A percentile compares a stretch with the other conserved stretches of the same genome.
These are phyloP conservation scores for Scelioninae gen. 1 DNA, from an alignment of 2,888 invertebrate genomes.

Conservation along the genomic window DNA sequence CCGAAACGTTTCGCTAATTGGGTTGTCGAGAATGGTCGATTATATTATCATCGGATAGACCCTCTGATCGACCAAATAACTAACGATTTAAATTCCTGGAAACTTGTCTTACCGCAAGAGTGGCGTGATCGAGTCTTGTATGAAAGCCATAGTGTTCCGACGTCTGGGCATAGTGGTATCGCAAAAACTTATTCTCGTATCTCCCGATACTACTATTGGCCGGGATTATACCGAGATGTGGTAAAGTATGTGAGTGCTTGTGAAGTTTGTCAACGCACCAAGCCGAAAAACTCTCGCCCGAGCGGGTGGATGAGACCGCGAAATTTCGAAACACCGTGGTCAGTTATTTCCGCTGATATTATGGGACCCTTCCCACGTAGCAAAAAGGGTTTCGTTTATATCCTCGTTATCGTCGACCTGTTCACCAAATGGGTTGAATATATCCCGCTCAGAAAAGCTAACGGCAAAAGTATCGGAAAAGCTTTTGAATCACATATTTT, in stretches of 20 bases:
- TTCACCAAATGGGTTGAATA: constrained; percentile 62
- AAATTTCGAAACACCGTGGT: constrained; percentile 38
- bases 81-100: not conserved
- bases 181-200: not conserved
- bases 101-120: not conserved
- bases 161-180: constrained; percentile 1
- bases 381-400: constrained; percentile 18
- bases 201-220: constrained; percentile 4
- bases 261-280: constrained; percentile 3
- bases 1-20: not conserved
- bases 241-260: not conserved
- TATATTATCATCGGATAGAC: not conserved
- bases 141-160: not conserved
- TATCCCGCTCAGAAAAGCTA: constrained; percentile 36
- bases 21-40: not conserved
- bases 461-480: constrained; percentile 28
- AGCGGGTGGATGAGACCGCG: constrained; percentile 27
- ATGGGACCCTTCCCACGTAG: constrained; percentile 32
- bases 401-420: constrained; percentile 26
- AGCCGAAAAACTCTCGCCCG: not conserved
- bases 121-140: not conserved
- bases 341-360: constrained; percentile 14
- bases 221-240: not conserved
- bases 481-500: constrained; percentile 61
- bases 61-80: not conserved